Base-by-base conservation (phyloP, 1,140 invertebrate species). In the Zaprionus tsacasi region DNA sequence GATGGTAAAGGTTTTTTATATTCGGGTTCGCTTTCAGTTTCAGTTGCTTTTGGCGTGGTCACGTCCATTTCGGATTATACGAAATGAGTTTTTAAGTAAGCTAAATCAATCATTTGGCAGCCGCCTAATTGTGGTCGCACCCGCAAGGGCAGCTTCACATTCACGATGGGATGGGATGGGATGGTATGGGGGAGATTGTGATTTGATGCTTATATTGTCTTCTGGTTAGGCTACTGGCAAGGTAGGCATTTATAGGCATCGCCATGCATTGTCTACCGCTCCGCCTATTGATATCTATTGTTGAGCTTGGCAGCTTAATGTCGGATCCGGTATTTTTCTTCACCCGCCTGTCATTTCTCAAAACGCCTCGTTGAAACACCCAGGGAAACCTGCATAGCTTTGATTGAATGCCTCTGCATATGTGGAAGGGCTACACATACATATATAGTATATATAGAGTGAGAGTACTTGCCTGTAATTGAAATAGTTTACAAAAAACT, bases 21-120 rank as follows among this genome's bases (percentile, higher is more conserved):
- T 55, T 43, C 15, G n/a, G 13, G 40, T 60, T 73, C 54, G 58
- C 35, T 55, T 57, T 67, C 58, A 17, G 48, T 81, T 77, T 60
- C 15, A 50, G 69, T 74, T 79, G 61, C 56, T 61, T 50, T 79
- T 70, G 15, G 27, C 36, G 55, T 70, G 65, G 60, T 67, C 66
- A 59, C 77, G 67, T 79, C 57, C 67, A 77, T 79, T 81, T 66
- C 82, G 73, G 80, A 80, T 88, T 80, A 80, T 56, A 77, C 70
- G 52, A 89, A 90, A 89, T 89, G 57, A 74, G 45, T 85, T 89
- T 89, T 89, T 89, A 89, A 89, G 67, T 85, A 85, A 90, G 81
- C 76, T 56, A 81, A 90, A 89, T 89, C 85, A 89, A 89, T 89
- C 85, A 90, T 88, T 81, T 85, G 79, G 75, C 67, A 81, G 72